Evolutionary conservation across 37 sponge, comb jelly and placozoan genomes (phyloP), one percentile per base, ranked within the genome.

Genomic region (Petrosia ficiformis): DNA sequence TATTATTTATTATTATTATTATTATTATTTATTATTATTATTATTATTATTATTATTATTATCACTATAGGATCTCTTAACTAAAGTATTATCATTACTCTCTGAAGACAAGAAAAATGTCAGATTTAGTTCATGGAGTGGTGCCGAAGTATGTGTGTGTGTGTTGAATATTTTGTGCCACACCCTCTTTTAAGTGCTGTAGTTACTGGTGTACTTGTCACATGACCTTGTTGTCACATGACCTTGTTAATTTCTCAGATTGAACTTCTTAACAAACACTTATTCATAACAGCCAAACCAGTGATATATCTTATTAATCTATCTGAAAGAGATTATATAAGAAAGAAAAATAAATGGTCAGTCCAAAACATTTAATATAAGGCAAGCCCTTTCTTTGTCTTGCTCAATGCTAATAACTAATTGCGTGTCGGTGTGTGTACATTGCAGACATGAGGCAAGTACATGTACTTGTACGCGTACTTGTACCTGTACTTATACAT

Each of bases 271-370:
- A 97, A 97, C 86, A 94, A 94, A 64, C 95, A 97, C 61, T 80
- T 97, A 28, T 89, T 94, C 59, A 79, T 97, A 4, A 87, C 99
- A 0, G 82, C 90, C 63, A 97, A 97, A 65, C 95, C 95, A 4
- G 87, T 94, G 22, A 92, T 97, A 78, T 97, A 97, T 71, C 86
- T 97, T 30, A 79, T 97, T 43, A 97, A 97, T 75, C 73, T 97
- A 73, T 92, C 95, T 4, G 93, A 94, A 58, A 92, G 79, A 60
- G 93, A 97, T 54, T 97, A 89, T 83, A 85, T 81, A 8, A 79
- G 90, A 57, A 97, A 97, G 86, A 97, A 97, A 69, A 92, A 89
- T 48, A 97, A 97, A 70, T 97, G 99, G 99, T 85, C 31, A 36
- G 68, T 44, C 16, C 67, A 10, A 54, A 22, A 72, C n/a, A n/a